phyloP scores from a whole-genome alignment of 2,113 vertebrate genomes.

The Dicrurus megarhynchus region DNA sequence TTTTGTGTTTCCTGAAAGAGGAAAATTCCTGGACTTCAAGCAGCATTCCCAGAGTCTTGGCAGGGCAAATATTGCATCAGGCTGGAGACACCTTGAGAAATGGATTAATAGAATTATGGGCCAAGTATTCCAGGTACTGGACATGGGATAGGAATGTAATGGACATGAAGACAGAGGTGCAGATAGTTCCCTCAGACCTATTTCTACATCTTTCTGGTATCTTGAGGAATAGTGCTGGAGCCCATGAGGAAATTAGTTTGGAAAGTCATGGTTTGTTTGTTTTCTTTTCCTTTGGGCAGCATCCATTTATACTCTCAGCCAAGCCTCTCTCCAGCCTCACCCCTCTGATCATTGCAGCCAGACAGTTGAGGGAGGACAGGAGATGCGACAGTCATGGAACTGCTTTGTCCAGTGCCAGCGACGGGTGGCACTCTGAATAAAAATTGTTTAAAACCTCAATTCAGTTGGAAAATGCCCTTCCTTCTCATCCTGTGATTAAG shows the following conservation, averaged over 20 bases:
- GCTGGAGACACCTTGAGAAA: neutral
- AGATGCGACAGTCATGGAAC: rapidly evolving
- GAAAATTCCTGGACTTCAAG: neutral
- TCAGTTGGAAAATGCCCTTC: constrained; percentile 43
- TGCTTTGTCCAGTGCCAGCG: neutral
- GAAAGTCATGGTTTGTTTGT: neutral
- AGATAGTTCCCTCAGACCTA: neutral
- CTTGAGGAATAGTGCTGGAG: neutral
- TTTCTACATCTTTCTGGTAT: neutral
- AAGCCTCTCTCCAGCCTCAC: constrained; percentile 95
- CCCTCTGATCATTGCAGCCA: constrained; percentile 92
- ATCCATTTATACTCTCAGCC: constrained; percentile 95
- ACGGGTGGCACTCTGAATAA: neutral
- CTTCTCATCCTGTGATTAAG: constrained; percentile 33
- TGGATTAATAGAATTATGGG: neutral
- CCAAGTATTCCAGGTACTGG: neutral
- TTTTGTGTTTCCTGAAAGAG: neutral
- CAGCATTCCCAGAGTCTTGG: neutral
- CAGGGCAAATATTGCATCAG: neutral
- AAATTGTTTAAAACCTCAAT: neutral
- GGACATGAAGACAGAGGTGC: rapidly evolving
- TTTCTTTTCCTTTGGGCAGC: constrained; percentile 72
- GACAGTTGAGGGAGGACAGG: constrained; percentile 91
- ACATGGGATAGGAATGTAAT: neutral
- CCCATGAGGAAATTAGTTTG: neutral